Conservation (phyloP, 2,113 vertebrate genomes). For the Psophia crepitans region DNA sequence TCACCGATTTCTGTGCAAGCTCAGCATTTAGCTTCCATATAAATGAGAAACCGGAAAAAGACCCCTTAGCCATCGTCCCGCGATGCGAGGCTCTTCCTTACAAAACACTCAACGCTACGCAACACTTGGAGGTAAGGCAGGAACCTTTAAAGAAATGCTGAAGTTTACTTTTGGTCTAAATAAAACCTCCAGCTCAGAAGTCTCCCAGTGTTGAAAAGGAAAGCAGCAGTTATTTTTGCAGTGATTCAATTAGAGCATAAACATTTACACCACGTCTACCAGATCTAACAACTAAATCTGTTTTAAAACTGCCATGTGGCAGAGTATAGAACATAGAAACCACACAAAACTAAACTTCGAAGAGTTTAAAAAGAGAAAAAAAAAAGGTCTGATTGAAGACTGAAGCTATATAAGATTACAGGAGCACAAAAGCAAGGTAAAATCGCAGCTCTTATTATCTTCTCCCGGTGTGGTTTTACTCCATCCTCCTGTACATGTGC, state of each 20-base stretch:
- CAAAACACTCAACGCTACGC: not conserved
- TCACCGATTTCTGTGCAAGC: not conserved
- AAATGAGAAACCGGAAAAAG: not conserved
- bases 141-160: not conserved
- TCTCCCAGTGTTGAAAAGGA: not conserved
- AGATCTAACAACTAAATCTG: conserved; percentile 19
- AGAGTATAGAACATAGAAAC: not conserved
- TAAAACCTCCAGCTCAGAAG: not conserved
- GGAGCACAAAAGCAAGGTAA: not conserved
- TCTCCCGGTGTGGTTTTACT: fast-evolving
- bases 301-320: conserved; percentile 8
- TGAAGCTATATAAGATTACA: not conserved
- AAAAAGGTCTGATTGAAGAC: not conserved
- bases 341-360: not conserved
- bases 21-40: not conserved
- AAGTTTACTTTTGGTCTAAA: not conserved
- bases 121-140: not conserved
- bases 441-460: not conserved
- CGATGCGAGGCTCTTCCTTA: not conserved
- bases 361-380: not conserved
- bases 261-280: conserved; percentile 43
- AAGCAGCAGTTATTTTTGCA: conserved; percentile 32
- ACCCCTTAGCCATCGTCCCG: fast-evolving
- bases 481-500: not conserved
- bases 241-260: conserved; percentile 3